These are phyloP conservation scores for Pagrus major DNA, from an alignment of 2,113 vertebrate genomes.

Conservation along the genomic window DNA sequence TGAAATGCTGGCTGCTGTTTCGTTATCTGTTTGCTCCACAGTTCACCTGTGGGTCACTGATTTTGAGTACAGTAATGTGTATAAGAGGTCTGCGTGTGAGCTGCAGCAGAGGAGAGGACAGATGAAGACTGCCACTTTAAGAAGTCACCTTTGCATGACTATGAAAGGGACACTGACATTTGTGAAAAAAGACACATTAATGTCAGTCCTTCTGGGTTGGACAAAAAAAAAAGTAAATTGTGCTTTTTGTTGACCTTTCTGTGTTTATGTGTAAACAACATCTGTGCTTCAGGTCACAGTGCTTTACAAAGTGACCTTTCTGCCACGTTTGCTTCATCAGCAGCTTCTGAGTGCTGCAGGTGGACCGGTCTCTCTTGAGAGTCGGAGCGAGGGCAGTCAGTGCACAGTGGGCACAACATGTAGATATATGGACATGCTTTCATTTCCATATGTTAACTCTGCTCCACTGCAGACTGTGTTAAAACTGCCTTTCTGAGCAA, in stretches of 20 bases:
- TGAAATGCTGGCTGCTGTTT: background rate
- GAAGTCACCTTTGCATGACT: background rate
- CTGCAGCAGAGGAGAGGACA: background rate
- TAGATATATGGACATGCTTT: constrained; percentile 35
- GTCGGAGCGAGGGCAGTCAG: constrained; percentile 8
- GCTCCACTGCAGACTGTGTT: constrained; percentile 39
- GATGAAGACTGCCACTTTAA: background rate
- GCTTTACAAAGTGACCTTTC: constrained; percentile 54
- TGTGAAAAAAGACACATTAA: background rate
- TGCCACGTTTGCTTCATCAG: constrained; percentile 50
- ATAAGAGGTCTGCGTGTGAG: background rate
- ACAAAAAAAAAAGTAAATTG: constrained; percentile 42
- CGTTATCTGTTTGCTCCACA: background rate
- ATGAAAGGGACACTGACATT: background rate
- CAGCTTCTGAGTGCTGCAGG: constrained; percentile 47
- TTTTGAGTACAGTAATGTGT: background rate
- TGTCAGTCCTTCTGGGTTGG: constrained; percentile 31
- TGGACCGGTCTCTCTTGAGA: constrained; percentile 38
- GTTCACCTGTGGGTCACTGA: background rate
- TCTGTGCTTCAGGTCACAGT: constrained; percentile 58
- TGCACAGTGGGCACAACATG: background rate
- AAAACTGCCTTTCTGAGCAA: constrained; percentile 33
- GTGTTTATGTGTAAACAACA: constrained; percentile 73
- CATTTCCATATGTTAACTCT: constrained; percentile 53
- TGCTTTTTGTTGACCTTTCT: constrained; percentile 56